These are phyloP conservation scores for Hydrotaea diabolus DNA, from an alignment of 2,888 invertebrate species.

Conservation along the genomic window DNA sequence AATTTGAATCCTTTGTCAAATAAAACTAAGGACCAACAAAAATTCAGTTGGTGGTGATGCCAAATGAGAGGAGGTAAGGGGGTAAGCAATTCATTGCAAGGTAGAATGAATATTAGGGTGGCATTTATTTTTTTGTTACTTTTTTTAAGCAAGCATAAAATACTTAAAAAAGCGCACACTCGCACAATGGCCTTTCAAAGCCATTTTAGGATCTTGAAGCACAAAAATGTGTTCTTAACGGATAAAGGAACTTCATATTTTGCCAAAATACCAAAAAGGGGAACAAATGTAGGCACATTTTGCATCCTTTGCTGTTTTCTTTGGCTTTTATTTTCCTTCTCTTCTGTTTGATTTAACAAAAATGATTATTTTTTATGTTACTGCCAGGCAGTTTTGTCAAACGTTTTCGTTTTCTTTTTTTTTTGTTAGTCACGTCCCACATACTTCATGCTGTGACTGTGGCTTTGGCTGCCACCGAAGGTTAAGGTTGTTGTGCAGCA, in stretches of 20 bases:
- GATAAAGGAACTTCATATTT: background rate
- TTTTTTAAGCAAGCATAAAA: background rate
- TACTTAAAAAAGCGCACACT: background rate
- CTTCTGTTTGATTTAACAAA: background rate
- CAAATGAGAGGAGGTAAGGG: background rate
- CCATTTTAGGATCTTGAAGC: background rate
- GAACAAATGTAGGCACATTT: background rate
- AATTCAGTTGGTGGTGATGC: background rate
- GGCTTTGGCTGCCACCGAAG: background rate
- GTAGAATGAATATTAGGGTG: background rate
- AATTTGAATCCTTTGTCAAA: conserved; percentile 14
- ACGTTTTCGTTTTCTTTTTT: too few species aligned
- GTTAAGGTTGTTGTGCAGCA: background rate
- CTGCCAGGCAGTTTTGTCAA: background rate
- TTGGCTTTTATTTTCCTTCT: too few species aligned
- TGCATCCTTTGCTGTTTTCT: background rate
- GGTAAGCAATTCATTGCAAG: background rate
- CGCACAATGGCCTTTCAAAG: background rate
- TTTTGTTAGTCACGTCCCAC: background rate
- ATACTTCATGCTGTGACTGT: background rate
- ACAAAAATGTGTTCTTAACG: background rate
- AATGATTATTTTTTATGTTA: conserved; percentile 1
- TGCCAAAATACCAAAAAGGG: background rate
- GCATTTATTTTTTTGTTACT: too few species aligned
- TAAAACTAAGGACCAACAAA: background rate